Percentiles rank a stretch among this genome's conserved stretches.
These are phyloP conservation scores for Crossocerus cetratus DNA, from an alignment of 2,888 invertebrate genomes.

Conservation along the genomic window DNA sequence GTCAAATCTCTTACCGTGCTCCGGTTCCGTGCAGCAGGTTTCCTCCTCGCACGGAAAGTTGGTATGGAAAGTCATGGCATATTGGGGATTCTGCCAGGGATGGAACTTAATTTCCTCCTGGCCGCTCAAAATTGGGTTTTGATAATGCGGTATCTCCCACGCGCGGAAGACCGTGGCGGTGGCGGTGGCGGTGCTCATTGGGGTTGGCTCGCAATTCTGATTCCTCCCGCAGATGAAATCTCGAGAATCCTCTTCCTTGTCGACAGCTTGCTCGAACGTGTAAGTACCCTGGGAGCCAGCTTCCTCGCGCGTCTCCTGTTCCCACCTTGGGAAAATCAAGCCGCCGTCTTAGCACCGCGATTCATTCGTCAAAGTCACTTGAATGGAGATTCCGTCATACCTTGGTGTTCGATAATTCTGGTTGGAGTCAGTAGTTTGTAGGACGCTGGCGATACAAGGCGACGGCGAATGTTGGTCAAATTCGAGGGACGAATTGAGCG, in stretches of 20 bases:
- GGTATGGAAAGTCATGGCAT: constrained; percentile 8
- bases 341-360: neutral
- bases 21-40: constrained; percentile 16
- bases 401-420: constrained; percentile 57
- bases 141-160: constrained; percentile 59
- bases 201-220: constrained; percentile 34
- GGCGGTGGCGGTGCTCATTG: constrained; percentile 11
- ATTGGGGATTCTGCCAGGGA: constrained; percentile 30
- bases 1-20: constrained; percentile 33
- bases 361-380: neutral
- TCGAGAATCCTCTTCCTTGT: constrained; percentile 16
- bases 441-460: constrained; percentile 7
- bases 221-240: constrained; percentile 38
- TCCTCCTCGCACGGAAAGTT: constrained; percentile 39
- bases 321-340: constrained; percentile 36
- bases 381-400: constrained; percentile 26
- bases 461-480: constrained; percentile 17
- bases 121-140: constrained; percentile 21
- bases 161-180: constrained; percentile 51
- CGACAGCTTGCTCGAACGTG: constrained; percentile 10
- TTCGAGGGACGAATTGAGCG: constrained; percentile 12
- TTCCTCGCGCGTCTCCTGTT: constrained; percentile 42
- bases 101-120: constrained; percentile 42
- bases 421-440: constrained; percentile 45
- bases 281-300: neutral